Percentiles rank a stretch among this genome's conserved stretches.
These are phyloP conservation scores for Scopus umbretta DNA, from an alignment of 2,113 vertebrate genomes.

Conservation along the genomic window DNA sequence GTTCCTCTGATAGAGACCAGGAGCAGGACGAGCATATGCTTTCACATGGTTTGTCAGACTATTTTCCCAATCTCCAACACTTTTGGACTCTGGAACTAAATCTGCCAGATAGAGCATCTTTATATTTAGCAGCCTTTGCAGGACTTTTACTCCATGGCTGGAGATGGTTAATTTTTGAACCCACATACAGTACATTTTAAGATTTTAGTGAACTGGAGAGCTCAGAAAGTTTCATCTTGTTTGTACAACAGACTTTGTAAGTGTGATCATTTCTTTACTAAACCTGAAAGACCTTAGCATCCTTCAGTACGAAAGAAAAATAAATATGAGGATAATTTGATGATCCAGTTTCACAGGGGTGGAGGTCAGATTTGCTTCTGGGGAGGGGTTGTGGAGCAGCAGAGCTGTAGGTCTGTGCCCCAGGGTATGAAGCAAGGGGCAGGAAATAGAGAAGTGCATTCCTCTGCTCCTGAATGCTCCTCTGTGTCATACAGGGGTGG, in stretches of 20 bases:
- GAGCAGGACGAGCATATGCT: background rate
- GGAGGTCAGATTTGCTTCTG: background rate
- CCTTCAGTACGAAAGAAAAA: background rate
- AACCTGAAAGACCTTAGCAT: background rate
- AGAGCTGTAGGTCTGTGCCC: background rate
- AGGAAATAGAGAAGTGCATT: background rate
- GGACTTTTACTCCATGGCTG: background rate
- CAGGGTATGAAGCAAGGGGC: background rate
- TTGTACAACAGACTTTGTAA: background rate
- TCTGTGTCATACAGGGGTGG: background rate
- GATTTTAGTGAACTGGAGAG: background rate
- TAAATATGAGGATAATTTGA: background rate
- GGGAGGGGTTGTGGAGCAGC: background rate
- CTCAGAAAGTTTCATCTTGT: background rate
- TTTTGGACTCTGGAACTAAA: background rate
- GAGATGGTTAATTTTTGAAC: background rate
- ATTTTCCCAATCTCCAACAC: background rate
- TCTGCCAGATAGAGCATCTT: background rate
- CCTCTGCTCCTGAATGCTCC: background rate
- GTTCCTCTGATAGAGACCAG: background rate
- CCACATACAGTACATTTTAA: background rate
- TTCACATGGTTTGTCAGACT: background rate
- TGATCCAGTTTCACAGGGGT: background rate
- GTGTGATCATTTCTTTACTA: background rate
- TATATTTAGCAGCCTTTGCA: background rate